A percentile compares a stretch with the other conserved stretches of the same genome.
phyloP scores from a whole-genome alignment of 2,797 vertebrate species.

The Xerus rutilus region DNA sequence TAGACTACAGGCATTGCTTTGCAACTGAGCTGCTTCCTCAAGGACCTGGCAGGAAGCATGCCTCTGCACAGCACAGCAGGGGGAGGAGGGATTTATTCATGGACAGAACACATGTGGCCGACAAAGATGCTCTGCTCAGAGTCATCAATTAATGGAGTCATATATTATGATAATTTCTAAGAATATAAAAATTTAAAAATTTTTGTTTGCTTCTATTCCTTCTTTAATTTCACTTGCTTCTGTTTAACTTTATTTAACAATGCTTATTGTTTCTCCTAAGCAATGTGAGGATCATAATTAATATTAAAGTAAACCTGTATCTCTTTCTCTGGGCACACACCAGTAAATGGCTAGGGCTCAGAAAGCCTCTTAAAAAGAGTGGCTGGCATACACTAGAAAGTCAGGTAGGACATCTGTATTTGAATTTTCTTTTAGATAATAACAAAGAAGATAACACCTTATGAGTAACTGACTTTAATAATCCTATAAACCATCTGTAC shows the following conservation, averaged over 20 bases:
- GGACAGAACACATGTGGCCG: background rate
- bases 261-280: background rate
- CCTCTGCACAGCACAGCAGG: background rate
- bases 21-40: background rate
- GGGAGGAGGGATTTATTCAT: background rate
- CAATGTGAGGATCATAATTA: background rate
- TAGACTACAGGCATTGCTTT: background rate
- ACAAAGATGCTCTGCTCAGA: background rate
- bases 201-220: background rate
- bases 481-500: background rate
- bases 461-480: background rate
- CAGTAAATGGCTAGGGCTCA: background rate
- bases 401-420: background rate
- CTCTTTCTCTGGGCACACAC: background rate
- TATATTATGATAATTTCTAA: background rate
- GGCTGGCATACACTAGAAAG: background rate
- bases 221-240: conserved; percentile 12
- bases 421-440: background rate
- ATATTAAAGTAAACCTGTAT: background rate
- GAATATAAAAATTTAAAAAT: background rate
- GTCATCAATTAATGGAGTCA: background rate
- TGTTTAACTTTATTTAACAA: background rate
- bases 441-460: background rate
- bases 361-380: background rate
- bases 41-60: rapidly evolving